These are phyloP conservation scores for Tragelaphus imberbis DNA, from an alignment of 2,113 vertebrate genomes.

Conservation along the genomic window DNA sequence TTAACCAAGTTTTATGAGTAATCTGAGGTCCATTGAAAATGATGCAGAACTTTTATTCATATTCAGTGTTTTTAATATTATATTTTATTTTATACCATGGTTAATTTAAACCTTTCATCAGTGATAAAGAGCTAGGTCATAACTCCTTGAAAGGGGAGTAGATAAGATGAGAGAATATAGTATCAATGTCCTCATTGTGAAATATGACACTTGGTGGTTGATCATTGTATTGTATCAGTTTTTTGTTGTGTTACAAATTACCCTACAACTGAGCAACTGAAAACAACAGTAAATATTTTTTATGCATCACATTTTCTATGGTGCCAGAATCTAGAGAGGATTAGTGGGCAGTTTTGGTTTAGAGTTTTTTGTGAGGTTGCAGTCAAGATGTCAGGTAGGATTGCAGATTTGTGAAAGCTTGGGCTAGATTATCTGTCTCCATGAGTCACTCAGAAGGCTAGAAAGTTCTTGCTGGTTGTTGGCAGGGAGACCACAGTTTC, in stretches of 20 bases:
- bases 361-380: no score
- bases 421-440: no score
- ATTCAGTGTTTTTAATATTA: not conserved
- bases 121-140: not conserved
- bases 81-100: not conserved
- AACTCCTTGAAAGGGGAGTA: not conserved
- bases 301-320: not conserved
- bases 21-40: not conserved
- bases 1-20: not conserved
- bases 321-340: no score
- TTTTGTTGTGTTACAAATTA: not conserved
- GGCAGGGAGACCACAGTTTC: no score
- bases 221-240: not conserved
- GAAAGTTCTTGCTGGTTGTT: no score
- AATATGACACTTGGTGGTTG: not conserved
- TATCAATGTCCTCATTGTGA: no score
- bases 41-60: not conserved
- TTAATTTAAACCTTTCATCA: not conserved
- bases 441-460: no score
- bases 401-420: no score
- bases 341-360: no score
- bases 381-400: no score
- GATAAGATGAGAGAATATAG: not conserved
- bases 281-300: not conserved
- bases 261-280: not conserved